phyloP scores from a whole-genome alignment of 2,888 invertebrate species.

The Drosophila recens region DNA sequence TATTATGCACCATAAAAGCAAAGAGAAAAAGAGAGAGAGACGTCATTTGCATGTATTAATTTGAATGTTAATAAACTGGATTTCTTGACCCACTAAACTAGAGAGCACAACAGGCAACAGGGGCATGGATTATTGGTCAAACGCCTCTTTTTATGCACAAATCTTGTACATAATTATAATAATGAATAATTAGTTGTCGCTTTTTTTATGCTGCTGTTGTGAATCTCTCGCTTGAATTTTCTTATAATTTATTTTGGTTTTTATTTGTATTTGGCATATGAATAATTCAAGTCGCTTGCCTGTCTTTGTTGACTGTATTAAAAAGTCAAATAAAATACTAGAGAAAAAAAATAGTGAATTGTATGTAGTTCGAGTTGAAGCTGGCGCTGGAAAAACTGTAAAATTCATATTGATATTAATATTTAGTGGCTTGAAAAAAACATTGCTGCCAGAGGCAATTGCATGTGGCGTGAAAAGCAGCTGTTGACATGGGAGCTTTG shows the following conservation, averaged over 20 bases:
- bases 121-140: constrained; percentile 48
- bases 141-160: constrained; percentile 50
- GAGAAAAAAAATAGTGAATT: constrained; percentile 26
- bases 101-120: constrained; percentile 41
- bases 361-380: constrained; percentile 6
- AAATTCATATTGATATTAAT: constrained; percentile 73
- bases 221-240: constrained; percentile 52
- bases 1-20: constrained; percentile 77
- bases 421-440: constrained; percentile 38
- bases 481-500: constrained; percentile 62
- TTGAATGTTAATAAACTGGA: constrained; percentile 83
- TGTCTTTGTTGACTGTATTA: constrained; percentile 36
- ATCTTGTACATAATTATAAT: constrained; percentile 69
- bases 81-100: constrained; percentile 83
- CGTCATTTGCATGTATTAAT: constrained; percentile 80
- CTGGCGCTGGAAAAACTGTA: constrained; percentile 22
- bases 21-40: constrained; percentile 34
- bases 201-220: constrained; percentile 25
- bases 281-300: constrained; percentile 68
- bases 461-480: constrained; percentile 54
- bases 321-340: constrained; percentile 2
- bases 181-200: constrained; percentile 73
- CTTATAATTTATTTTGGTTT: constrained; percentile 77
- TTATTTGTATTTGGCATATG: constrained; percentile 70
- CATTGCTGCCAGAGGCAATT: constrained; percentile 34